These are phyloP conservation scores for Gymnocephalus cernua DNA, from an alignment of 2,113 vertebrate genomes.

Conservation along the genomic window DNA sequence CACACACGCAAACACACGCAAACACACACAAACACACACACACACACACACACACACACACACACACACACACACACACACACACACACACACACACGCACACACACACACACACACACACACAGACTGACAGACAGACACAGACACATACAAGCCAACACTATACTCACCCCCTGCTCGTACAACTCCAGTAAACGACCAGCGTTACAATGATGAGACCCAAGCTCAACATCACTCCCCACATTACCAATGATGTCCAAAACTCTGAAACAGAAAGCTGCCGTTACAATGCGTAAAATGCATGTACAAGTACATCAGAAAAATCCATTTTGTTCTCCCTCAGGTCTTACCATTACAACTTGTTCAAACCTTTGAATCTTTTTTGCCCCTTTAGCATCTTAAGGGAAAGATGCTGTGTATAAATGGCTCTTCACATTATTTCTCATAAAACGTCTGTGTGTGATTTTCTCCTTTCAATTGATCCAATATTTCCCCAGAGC, in stretches of 20 bases:
- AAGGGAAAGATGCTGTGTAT: background rate
- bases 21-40: no score
- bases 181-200: slow-evolving; percentile 9
- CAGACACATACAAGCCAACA: background rate
- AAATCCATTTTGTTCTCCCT: background rate
- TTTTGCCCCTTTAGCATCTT: background rate
- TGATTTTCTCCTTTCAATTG: background rate
- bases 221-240: background rate
- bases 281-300: slow-evolving; percentile 9
- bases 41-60: background rate
- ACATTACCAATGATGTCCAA: background rate
- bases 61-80: background rate
- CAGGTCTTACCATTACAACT: background rate
- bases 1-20: no score
- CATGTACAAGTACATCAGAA: background rate
- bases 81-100: background rate
- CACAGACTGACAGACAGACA: background rate
- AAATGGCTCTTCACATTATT: background rate
- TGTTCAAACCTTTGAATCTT: background rate
- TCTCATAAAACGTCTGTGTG: background rate
- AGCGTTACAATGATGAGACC: slow-evolving; percentile 11
- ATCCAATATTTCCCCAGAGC: background rate
- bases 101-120: slow-evolving; percentile 2
- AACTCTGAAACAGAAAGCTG: slow-evolving; percentile 32
- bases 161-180: slow-evolving; percentile 50